Percentiles rank a stretch among this genome's conserved stretches.
phyloP scores from a whole-genome alignment of 2,888 invertebrate genomes.

The Troides helena region DNA sequence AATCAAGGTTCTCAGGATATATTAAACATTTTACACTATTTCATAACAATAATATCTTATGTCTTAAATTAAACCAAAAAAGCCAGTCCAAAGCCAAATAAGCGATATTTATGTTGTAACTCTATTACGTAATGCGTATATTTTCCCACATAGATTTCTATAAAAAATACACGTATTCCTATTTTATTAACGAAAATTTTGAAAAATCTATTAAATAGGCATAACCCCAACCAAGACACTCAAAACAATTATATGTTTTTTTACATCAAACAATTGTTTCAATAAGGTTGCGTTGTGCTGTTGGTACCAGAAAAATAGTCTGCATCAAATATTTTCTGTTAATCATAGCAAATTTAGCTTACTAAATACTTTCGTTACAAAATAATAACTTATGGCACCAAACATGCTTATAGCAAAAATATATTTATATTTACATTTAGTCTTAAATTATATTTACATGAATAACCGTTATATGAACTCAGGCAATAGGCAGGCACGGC shows the following conservation, averaged over 20 bases:
- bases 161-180: slow-evolving; percentile 50
- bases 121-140: slow-evolving; percentile 78
- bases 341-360: slow-evolving; percentile 37
- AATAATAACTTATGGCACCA: slow-evolving; percentile 76
- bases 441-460: slow-evolving; percentile 44
- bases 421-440: slow-evolving; percentile 54
- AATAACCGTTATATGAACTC: slow-evolving; percentile 36
- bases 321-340: slow-evolving; percentile 27
- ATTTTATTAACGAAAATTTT: slow-evolving; percentile 33
- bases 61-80: slow-evolving; percentile 62
- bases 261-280: slow-evolving; percentile 26
- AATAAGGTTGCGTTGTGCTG: slow-evolving; percentile 28
- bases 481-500: slow-evolving; percentile 1
- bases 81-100: slow-evolving; percentile 74
- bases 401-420: slow-evolving; percentile 73
- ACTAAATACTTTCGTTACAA: slow-evolving; percentile 59
- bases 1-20: slow-evolving; percentile 30
- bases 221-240: slow-evolving; percentile 37
- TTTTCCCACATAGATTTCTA: slow-evolving; percentile 77
- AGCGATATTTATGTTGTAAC: slow-evolving; percentile 60
- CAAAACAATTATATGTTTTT: slow-evolving; percentile 23
- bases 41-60: slow-evolving; percentile 56
- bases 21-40: slow-evolving; percentile 36
- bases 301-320: slow-evolving; percentile 30
- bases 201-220: slow-evolving; percentile 28